Conservation (phyloP, 2,113 vertebrate species). For the Procapra przewalskii region DNA sequence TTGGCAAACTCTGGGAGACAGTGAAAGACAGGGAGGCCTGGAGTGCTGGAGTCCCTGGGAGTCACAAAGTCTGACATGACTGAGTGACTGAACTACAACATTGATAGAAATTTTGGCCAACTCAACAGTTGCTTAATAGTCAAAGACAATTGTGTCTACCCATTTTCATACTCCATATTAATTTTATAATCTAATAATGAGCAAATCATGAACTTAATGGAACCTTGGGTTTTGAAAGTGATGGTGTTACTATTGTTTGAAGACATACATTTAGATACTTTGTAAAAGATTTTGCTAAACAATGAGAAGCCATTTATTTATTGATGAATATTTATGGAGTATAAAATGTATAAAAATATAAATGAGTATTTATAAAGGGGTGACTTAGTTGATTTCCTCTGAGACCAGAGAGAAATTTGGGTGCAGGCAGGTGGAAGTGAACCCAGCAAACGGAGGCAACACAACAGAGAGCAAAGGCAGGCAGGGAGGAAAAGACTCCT, state of each 20-base stretch:
- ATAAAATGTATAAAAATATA: neutral
- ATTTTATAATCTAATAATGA: neutral
- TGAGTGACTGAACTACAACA: neutral
- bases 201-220: neutral
- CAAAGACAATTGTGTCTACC: neutral
- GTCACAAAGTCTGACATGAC: rapidly evolving
- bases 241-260: neutral
- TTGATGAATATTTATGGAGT: neutral
- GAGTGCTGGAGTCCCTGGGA: neutral
- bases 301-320: neutral
- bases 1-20: neutral
- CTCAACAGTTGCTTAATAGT: neutral
- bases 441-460: neutral
- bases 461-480: neutral
- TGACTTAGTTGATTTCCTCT: neutral
- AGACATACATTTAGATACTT: neutral
- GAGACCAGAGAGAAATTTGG: neutral
- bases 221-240: neutral
- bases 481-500: neutral
- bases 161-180: neutral
- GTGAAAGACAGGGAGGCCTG: neutral
- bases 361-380: neutral
- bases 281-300: neutral
- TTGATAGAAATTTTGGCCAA: neutral
- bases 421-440: rapidly evolving